Evolutionary conservation across 2,888 invertebrate species (phyloP).

Genomic region (Trachelus iudaicus): DNA sequence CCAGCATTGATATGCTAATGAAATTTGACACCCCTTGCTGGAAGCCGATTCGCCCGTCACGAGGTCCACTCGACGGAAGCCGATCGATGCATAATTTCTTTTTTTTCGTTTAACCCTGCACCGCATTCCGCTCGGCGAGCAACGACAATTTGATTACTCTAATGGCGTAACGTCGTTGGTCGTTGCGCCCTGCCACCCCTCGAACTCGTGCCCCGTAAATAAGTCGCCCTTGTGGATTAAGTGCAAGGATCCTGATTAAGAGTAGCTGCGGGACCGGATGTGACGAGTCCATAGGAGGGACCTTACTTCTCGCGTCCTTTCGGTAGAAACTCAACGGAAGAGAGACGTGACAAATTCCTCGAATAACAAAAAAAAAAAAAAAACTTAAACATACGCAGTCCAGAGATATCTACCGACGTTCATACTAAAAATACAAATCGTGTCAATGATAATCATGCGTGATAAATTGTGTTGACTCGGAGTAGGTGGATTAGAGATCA

Average conservation of each 20-base stretch:
- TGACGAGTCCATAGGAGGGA: background rate
- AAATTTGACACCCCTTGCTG: constrained; percentile 53
- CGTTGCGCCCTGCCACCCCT: constrained; percentile 33
- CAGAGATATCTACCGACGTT: background rate
- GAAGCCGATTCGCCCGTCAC: constrained; percentile 35
- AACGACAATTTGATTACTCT: constrained; percentile 56
- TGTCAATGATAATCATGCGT: background rate
- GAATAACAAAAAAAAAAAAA: background rate
- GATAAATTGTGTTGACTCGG: background rate
- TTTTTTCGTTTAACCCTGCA: constrained; percentile 46
- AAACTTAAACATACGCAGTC: background rate
- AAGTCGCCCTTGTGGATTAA: constrained; percentile 8
- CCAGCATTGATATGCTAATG: constrained; percentile 67
- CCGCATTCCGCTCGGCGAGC: constrained; percentile 38
- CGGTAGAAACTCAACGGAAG: background rate
- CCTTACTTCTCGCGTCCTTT: background rate
- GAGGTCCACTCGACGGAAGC: constrained; percentile 17
- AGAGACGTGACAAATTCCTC: too few species aligned
- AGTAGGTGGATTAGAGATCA: background rate
- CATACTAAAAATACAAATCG: background rate
- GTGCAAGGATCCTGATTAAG: background rate
- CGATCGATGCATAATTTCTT: constrained; percentile 35
- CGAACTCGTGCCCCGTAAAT: constrained; percentile 8
- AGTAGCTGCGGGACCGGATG: background rate
- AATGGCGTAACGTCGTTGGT: constrained; percentile 54